Base-by-base conservation (phyloP, 2,113 vertebrate genomes). In the Nansenia antarctica region DNA sequence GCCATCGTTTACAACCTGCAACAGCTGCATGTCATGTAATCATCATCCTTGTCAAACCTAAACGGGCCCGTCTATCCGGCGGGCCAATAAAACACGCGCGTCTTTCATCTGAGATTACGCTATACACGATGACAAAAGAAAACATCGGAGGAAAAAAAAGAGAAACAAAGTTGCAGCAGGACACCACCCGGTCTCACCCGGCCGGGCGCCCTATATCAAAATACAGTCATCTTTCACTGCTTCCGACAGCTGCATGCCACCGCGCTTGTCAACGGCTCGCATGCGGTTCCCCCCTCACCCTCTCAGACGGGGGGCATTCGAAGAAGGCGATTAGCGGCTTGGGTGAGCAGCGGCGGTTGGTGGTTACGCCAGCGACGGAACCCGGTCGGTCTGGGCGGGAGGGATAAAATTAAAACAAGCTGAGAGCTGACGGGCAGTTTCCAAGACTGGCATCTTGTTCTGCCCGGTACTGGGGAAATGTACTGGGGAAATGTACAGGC, bases 381-480 rank as follows among this genome's bases (percentile, higher is more conserved):
- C 52, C 2, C 24, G 2, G 66, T 32, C 29, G 26, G n/a, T 69
- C 73, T 54, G 18, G 55, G 47, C 47, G 74, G 81, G 76, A 49
- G 45, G 45, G 72, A 53, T 57, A 30, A 26, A 37, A n/a, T n/a
- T n/a, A n/a, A n/a, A n/a, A n/a, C n/a, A n/a, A n/a, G n/a, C n/a
- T n/a, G 53, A 4, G 30, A 59, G 60, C 67, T 72, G 80, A 79
- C 37, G 69, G 67, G 62, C 35, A 63, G 73, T 70, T 67, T 62
- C 67, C 47, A 76, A 81, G n/a, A 55, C 70, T 77, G 78, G 62
- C 69, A 83, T 74, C 72, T 45, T 75, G 64, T 66, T 76, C 58
- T 20, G 64, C 57, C 66, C 37, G 34, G 18, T 60, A 11, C n/a
- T 31, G n/a, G n/a, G n/a, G n/a, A n/a, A n/a, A n/a, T n/a, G n/a